Percentiles rank a stretch among this genome's conserved stretches.
Evolutionary conservation across 2,797 vertebrate species (phyloP).

Genomic region (Myiotriccus ornatus): DNA sequence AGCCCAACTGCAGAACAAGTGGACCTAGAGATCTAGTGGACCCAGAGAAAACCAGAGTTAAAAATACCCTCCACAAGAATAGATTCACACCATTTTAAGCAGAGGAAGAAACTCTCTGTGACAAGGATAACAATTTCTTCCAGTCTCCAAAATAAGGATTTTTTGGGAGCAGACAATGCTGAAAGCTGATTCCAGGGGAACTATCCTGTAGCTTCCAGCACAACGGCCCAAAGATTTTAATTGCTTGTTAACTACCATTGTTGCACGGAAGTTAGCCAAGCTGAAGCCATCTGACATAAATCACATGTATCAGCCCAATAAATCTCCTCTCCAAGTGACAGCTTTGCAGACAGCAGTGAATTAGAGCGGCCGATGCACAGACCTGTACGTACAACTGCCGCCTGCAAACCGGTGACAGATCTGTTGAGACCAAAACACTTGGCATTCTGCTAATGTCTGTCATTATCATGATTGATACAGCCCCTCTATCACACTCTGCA

Average conservation of each 20-base stretch:
- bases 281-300: slow-evolving; percentile 54
- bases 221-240: slow-evolving; percentile 54
- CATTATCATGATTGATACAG: slow-evolving; percentile 90
- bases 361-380: slow-evolving; percentile 29
- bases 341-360: slow-evolving; percentile 53
- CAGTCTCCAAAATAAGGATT: not conserved
- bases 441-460: slow-evolving; percentile 88
- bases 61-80: not conserved
- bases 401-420: slow-evolving; percentile 48
- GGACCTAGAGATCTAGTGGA: not conserved
- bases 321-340: slow-evolving; percentile 55
- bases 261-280: slow-evolving; percentile 40
- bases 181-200: not conserved
- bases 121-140: not conserved
- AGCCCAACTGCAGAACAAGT: not conserved
- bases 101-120: not conserved
- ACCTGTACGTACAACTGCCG: slow-evolving; percentile 9
- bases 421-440: slow-evolving; percentile 83
- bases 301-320: slow-evolving; percentile 63
- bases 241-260: slow-evolving; percentile 62
- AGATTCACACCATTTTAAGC: not conserved
- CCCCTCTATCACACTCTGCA: slow-evolving; percentile 68
- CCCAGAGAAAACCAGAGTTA: not conserved
- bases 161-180: not conserved
- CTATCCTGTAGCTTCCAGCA: not conserved